phyloP scores from a whole-genome alignment of 2,888 invertebrate species.

The Listrodromus nycthemerus region DNA sequence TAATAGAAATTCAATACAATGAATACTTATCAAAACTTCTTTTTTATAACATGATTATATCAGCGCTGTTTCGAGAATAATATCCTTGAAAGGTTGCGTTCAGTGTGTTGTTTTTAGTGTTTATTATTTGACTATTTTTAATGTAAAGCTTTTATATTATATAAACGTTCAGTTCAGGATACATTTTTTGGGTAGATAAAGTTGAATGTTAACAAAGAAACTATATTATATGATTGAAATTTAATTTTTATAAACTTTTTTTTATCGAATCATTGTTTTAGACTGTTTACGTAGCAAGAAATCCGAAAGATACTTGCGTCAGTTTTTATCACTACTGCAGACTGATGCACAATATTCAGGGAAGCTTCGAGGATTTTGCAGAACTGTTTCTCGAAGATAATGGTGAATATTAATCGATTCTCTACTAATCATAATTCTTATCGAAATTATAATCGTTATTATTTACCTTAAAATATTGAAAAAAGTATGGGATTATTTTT shows the following conservation, averaged over 20 bases:
- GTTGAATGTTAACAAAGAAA: no score
- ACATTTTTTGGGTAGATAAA: no score
- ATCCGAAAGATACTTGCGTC: conserved; percentile 96
- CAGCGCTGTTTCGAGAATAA: no score
- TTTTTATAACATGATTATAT: no score
- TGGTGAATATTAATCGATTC: conserved; percentile 85
- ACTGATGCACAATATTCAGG: conserved; percentile 88
- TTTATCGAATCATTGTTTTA: conserved; percentile 80
- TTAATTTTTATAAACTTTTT: conserved; percentile 1
- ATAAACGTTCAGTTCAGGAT: no score
- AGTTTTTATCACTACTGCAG: conserved; percentile 95
- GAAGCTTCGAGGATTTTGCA: conserved; percentile 90
- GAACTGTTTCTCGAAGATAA: conserved; percentile 90
- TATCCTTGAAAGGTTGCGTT: no score
- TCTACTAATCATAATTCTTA: not conserved
- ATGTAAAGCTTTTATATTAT: no score
- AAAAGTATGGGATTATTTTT: conserved; percentile 85
- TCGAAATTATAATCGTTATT: not conserved
- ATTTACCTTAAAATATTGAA: not conserved
- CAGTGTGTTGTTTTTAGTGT: no score
- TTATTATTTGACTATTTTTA: no score
- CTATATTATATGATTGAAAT: not conserved
- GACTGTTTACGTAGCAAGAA: conserved; percentile 94
- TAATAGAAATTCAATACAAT: not conserved
- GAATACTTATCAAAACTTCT: no score